phyloP scores from a whole-genome alignment of 1,140 invertebrate species.

The Muscidifurax raptorellus region DNA sequence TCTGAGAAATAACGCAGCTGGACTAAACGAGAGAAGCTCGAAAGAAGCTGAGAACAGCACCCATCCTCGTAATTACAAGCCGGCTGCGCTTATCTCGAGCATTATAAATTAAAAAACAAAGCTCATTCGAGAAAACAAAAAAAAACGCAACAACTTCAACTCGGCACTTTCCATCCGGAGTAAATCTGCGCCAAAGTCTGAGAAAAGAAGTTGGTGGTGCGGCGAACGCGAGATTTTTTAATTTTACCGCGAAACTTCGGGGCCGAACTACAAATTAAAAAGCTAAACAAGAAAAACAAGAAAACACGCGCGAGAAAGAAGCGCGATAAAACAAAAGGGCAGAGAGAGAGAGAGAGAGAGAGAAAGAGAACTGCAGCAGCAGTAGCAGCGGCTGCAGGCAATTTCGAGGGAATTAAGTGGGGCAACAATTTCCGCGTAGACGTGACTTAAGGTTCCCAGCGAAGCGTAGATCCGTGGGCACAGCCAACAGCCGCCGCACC shows the following conservation, averaged over 20 bases:
- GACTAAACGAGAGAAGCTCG: neutral
- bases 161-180: neutral
- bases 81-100: too few species aligned
- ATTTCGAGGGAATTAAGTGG: slow-evolving; percentile 58
- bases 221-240: slow-evolving; percentile 11
- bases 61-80: neutral
- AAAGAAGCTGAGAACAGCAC: neutral
- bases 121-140: neutral
- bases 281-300: slow-evolving; percentile 30
- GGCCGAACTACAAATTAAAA: slow-evolving; percentile 30
- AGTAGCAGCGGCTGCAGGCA: slow-evolving; percentile 12
- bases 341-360: neutral
- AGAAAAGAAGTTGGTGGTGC: neutral
- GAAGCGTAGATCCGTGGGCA: slow-evolving; percentile 67
- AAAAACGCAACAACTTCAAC: neutral
- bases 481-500: slow-evolving; percentile 51
- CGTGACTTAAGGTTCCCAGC: slow-evolving; percentile 60
- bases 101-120: slow-evolving; percentile 9
- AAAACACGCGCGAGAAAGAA: neutral
- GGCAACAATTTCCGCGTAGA: slow-evolving; percentile 60
- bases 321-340: slow-evolving; percentile 44
- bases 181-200: slow-evolving; percentile 6
- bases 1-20: too few species aligned
- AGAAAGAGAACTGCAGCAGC: neutral
- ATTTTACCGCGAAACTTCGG: neutral